Evolutionary conservation across 2,888 invertebrate species (phyloP).

Genomic region (Leptopilina myrica): DNA sequence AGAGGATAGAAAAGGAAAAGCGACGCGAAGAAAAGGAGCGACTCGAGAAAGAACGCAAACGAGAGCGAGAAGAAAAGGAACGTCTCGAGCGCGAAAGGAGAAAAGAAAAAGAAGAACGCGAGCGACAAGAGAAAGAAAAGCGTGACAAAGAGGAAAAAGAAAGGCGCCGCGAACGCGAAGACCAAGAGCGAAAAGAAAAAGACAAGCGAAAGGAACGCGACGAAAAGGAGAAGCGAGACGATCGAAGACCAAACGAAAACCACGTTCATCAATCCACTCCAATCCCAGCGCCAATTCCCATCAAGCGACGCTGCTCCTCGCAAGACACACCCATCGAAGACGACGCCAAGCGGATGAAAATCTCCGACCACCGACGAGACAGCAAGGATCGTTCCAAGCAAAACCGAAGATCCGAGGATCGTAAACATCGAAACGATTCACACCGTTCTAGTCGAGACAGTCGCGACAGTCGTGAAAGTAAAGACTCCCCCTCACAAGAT

Average conservation of each 20-base stretch:
- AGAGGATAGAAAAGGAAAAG: conserved; percentile 76
- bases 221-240: conserved; percentile 76
- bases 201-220: conserved; percentile 65
- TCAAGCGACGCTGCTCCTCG: conserved; percentile 87
- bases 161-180: conserved; percentile 70
- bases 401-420: conserved; percentile 73
- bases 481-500: conserved; percentile 64
- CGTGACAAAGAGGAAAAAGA: conserved; percentile 77
- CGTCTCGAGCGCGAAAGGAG: conserved; percentile 62
- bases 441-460: conserved; percentile 74
- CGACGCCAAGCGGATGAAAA: conserved; percentile 81
- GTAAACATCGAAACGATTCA: conserved; percentile 72
- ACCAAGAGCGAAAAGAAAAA: conserved; percentile 74
- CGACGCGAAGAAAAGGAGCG: conserved; percentile 74
- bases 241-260: conserved; percentile 74
- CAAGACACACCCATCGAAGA: conserved; percentile 84
- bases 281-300: conserved; percentile 79
- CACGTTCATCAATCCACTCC: conserved; percentile 65
- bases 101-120: conserved; percentile 72
- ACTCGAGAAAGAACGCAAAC: conserved; percentile 52
- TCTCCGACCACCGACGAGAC: conserved; percentile 81
- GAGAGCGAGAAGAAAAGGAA: conserved; percentile 72
- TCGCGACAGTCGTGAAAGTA: conserved; percentile 69
- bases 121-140: conserved; percentile 71
- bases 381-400: conserved; percentile 81